phyloP scores from a whole-genome alignment of 2,888 invertebrate genomes.

The Malthinus flaveolus region DNA sequence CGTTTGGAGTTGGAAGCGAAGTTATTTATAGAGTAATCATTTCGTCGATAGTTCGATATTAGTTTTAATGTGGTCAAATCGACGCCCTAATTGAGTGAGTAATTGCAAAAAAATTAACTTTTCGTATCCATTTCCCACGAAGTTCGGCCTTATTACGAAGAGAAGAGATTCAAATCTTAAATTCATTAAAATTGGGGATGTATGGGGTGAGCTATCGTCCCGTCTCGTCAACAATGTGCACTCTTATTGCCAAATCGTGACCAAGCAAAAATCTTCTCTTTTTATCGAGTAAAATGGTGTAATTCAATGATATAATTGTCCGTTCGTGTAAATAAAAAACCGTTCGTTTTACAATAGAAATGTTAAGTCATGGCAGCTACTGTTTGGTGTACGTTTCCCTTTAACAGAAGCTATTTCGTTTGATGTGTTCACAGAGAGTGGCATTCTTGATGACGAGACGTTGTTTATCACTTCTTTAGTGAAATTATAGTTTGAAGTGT shows the following conservation, averaged over 20 bases:
- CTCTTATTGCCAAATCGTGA: conserved; percentile 52
- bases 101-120: not conserved
- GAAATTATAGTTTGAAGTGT: conserved; percentile 33
- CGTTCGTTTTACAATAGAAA: conserved; percentile 46
- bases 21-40: conserved; percentile 10
- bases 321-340: conserved; percentile 53
- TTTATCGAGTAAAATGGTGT: conserved; percentile 49
- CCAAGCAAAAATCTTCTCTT: conserved; percentile 48
- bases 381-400: conserved; percentile 35
- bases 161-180: conserved; percentile 37
- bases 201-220: conserved; percentile 35
- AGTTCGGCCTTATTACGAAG: conserved; percentile 26
- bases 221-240: conserved; percentile 45
- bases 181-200: conserved; percentile 43
- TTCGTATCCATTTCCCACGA: conserved; percentile 23
- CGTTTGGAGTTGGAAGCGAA: not conserved
- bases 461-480: conserved; percentile 36
- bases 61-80: conserved; percentile 8
- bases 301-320: conserved; percentile 56
- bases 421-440: conserved; percentile 13
- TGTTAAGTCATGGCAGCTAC: conserved; percentile 45
- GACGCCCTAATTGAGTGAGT: not conserved
- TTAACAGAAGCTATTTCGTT: conserved; percentile 19
- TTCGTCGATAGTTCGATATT: conserved; percentile 14
- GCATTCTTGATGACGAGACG: conserved; percentile 19